Percentiles rank a stretch among this genome's conserved stretches.
These are phyloP conservation scores for Leucosticte australis DNA, from an alignment of 2,113 vertebrate species.

Conservation along the genomic window DNA sequence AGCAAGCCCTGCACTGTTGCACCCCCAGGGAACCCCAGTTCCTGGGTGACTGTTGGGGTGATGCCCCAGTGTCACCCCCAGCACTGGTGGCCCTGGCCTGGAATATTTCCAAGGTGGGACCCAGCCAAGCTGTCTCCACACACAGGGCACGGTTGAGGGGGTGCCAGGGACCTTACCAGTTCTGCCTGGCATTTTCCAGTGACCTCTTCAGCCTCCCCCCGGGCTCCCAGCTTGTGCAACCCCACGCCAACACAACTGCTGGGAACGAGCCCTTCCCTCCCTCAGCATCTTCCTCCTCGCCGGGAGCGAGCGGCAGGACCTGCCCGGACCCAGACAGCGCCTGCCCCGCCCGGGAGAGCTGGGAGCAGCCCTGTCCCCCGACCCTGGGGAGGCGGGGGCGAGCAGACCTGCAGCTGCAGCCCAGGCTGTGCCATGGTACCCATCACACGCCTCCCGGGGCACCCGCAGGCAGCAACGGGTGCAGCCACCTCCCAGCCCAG, in stretches of 20 bases:
- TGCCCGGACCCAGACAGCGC: background rate
- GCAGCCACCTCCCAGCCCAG: background rate
- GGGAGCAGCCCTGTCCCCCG: background rate
- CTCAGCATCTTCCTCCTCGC: background rate
- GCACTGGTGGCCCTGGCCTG: background rate
- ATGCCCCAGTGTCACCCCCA: background rate
- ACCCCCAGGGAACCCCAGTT: background rate
- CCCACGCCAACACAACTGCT: background rate
- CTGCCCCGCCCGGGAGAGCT: background rate
- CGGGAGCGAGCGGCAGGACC: fast-evolving
- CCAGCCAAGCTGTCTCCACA: background rate
- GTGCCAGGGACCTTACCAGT: background rate
- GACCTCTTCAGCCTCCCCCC: background rate
- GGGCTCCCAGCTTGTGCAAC: background rate
- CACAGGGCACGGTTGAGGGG: background rate
- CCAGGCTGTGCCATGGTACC: background rate
- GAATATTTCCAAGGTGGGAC: background rate
- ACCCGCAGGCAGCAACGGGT: background rate
- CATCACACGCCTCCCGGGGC: too few species aligned
- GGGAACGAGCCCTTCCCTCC: background rate
- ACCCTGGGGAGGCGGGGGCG: fast-evolving
- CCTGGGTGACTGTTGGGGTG: background rate
- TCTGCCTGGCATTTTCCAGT: background rate
- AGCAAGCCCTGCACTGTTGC: background rate
- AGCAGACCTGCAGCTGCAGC: background rate